phyloP scores from a whole-genome alignment of 2,888 invertebrate genomes.

The Griposia aprilina region DNA sequence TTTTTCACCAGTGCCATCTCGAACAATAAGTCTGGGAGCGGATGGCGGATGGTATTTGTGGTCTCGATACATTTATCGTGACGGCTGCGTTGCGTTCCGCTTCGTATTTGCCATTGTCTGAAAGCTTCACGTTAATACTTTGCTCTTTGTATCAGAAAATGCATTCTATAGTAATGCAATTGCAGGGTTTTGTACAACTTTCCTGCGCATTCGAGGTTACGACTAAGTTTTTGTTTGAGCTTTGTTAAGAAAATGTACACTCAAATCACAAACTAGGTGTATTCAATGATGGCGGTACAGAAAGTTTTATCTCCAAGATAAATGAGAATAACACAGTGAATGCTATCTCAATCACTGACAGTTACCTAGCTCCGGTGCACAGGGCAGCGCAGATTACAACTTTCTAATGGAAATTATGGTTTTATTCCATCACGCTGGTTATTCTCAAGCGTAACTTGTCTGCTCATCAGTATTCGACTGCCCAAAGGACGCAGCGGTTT shows the following conservation, averaged over 20 bases:
- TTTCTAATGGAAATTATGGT: slow-evolving; percentile 79
- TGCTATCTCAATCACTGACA: slow-evolving; percentile 63
- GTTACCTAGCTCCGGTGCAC: slow-evolving; percentile 63
- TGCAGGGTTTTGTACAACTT: slow-evolving; percentile 71
- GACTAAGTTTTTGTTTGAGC: slow-evolving; percentile 32
- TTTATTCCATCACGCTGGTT: slow-evolving; percentile 76
- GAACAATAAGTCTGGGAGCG: slow-evolving; percentile 85
- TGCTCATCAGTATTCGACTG: slow-evolving; percentile 82
- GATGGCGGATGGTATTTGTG: slow-evolving; percentile 80
- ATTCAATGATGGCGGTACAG: slow-evolving; percentile 37
- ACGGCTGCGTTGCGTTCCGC: slow-evolving; percentile 79
- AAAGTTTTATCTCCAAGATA: slow-evolving; percentile 63
- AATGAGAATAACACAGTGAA: slow-evolving; percentile 63
- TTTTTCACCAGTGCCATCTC: slow-evolving; percentile 82
- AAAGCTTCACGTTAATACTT: slow-evolving; percentile 83
- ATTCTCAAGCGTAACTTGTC: slow-evolving; percentile 74
- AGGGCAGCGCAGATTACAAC: slow-evolving; percentile 71
- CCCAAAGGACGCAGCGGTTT: slow-evolving; percentile 81
- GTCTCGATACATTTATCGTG: slow-evolving; percentile 85
- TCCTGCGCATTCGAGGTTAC: slow-evolving; percentile 57
- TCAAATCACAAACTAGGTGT: slow-evolving; percentile 23
- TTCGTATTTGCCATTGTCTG: slow-evolving; percentile 86
- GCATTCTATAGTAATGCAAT: slow-evolving; percentile 79
- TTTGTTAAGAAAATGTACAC: slow-evolving; percentile 37
- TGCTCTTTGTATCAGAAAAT: slow-evolving; percentile 80